phyloP scores from a whole-genome alignment of 1,140 invertebrate genomes.

The Lutraria rhynchaena region DNA sequence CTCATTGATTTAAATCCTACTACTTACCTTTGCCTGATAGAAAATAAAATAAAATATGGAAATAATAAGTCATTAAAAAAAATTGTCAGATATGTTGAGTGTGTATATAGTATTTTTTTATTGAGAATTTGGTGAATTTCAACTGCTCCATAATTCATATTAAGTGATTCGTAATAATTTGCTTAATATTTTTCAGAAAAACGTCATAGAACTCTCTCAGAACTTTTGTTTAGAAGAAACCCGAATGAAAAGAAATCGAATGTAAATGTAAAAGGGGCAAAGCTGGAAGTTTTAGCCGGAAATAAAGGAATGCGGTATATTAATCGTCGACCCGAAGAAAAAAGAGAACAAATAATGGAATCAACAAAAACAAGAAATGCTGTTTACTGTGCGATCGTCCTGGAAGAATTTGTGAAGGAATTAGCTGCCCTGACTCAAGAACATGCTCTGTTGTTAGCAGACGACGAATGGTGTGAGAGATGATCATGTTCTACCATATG shows the following conservation, averaged over 20 bases:
- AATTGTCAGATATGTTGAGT: too few species aligned
- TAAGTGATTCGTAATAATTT: too few species aligned
- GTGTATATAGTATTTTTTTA: too few species aligned
- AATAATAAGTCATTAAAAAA: too few species aligned
- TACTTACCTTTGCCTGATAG: too few species aligned
- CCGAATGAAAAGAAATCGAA: conserved; percentile 55
- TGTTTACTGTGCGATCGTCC: conserved; percentile 91
- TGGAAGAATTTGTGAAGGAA: conserved; percentile 97
- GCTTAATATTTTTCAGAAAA: conserved; percentile 75
- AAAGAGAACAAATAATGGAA: conserved; percentile 76
- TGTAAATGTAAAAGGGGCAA: conserved; percentile 46
- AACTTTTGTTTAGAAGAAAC: conserved; percentile 77
- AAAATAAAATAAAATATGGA: too few species aligned
- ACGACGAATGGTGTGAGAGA: conserved; percentile 57
- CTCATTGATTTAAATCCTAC: too few species aligned
- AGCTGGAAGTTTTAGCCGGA: conserved; percentile 65
- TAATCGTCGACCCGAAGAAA: conserved; percentile 65
- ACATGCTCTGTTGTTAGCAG: conserved; percentile 84
- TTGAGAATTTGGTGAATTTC: too few species aligned
- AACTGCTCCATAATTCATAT: too few species aligned
- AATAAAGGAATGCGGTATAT: conserved; percentile 74
- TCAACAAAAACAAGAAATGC: conserved; percentile 84
- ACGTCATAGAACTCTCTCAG: conserved; percentile 76
- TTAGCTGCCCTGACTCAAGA: conserved; percentile 95
- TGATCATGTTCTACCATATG: not conserved